phyloP scores from a whole-genome alignment of 2,113 vertebrate genomes.

The Gymnocephalus cernua region DNA sequence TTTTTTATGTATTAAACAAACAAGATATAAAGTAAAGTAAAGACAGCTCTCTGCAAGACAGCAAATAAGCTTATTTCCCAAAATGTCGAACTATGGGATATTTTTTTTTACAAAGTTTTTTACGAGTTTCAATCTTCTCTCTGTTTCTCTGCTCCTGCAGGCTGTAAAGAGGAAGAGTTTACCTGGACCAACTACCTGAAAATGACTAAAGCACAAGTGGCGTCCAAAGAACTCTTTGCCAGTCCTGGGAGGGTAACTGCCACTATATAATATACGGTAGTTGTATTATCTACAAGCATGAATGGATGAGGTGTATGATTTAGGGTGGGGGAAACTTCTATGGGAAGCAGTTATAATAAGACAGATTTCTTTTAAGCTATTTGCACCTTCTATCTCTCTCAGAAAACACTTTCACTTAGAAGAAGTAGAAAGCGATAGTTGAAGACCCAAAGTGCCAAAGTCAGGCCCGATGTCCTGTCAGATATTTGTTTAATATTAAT shows the following conservation, averaged over 20 bases:
- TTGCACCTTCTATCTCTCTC: not conserved
- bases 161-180: conserved; percentile 98
- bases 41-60: not conserved
- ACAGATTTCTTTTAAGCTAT: not conserved
- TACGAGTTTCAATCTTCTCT: not conserved
- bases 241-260: conserved; percentile 87
- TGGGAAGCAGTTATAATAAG: not conserved
- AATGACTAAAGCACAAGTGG: conserved; percentile 94
- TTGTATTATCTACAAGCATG: conserved; percentile 32
- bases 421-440: not conserved
- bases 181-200: conserved; percentile 96
- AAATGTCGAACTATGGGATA: not conserved
- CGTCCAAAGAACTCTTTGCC: conserved; percentile 92
- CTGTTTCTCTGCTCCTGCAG: conserved; percentile 78
- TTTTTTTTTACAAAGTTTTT: not conserved
- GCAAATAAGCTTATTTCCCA: not conserved
- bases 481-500: not conserved
- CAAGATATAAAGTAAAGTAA: not conserved
- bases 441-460: not conserved
- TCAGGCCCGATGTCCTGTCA: not conserved
- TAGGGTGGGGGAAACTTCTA: not conserved
- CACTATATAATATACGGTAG: conserved; percentile 15
- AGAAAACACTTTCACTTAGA: not conserved
- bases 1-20: not conserved
- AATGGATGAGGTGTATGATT: conserved; percentile 29